phyloP scores from a whole-genome alignment of 2,113 vertebrate species.

The Microcebus griseorufus region DNA sequence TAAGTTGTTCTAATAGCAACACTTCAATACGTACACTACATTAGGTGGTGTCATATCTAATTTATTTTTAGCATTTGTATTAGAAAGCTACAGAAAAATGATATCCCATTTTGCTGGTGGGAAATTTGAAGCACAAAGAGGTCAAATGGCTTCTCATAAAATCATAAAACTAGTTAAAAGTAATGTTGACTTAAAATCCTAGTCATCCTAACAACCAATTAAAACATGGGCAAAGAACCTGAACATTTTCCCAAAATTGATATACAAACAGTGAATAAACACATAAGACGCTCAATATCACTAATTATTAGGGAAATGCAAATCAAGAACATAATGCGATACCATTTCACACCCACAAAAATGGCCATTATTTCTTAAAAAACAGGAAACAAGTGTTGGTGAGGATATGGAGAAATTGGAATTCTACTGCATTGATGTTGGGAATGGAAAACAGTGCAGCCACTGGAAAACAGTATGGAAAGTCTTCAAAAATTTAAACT shows the following conservation, averaged over 20 bases:
- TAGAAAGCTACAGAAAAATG: constrained; percentile 20
- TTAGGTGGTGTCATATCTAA: not conserved
- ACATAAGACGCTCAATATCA: constrained; percentile 10
- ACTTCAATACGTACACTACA: not conserved
- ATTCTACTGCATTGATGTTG: not conserved
- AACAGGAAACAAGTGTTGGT: not conserved
- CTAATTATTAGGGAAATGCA: not conserved
- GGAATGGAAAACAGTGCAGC: constrained; percentile 16
- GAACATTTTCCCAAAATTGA: not conserved
- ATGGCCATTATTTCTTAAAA: not conserved
- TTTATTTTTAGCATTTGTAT: not conserved
- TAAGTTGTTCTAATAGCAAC: not conserved
- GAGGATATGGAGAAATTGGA: not conserved
- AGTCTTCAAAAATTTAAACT: constrained; percentile 24
- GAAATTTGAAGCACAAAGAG: constrained; percentile 15
- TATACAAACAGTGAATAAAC: not conserved
- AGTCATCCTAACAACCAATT: not conserved
- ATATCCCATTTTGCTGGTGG: not conserved
- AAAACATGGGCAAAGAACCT: not conserved
- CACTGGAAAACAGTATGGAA: not conserved
- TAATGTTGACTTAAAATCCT: not conserved
- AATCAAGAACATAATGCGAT: not conserved
- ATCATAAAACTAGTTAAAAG: constrained; percentile 10
- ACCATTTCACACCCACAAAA: constrained; percentile 12
- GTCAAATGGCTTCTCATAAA: not conserved